Evolutionary conservation across 1,140 invertebrate species (phyloP), one percentile per base, ranked within the genome.

Genomic region (Diorhabda carinulata): DNA sequence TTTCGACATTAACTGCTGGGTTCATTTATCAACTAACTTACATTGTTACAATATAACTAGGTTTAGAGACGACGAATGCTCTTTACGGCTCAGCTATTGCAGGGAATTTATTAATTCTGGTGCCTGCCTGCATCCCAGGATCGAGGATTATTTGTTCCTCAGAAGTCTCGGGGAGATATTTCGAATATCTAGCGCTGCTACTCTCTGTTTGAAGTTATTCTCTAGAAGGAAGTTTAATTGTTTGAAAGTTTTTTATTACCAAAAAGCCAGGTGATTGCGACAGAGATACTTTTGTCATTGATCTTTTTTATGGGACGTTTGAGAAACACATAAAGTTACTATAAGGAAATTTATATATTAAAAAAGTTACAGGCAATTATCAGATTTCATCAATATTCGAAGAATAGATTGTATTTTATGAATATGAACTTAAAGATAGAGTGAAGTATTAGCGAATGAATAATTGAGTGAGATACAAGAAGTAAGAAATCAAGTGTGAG

Each of bases 161-260:
- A 43, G 61, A 43, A 62, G 61, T 62, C 61, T 43, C 43, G 41
- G 61, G 61, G 61, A 62, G 61, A 62, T 62, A 62, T 62, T 62
- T 62, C 61, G 43, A 43, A 62, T 62, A 62, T 62, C 43, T 62
- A 62, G 47, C 47, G 47, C 47, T 52, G 47, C 47, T 52, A n/a
- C 47, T 52, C 61, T 62, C 9, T 43, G 61, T 62, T 62, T 62
- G 61, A 62, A 62, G 61, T 62, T 43, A 52, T n/a, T 52, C 47
- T 52, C 47, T 52, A 52, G 47, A 52, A 6, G 47, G 47, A 52
- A 52, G 47, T 52, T 52, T 52, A 52, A 52, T 52, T 52, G 47
- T 52, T 52, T 52, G 47, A 52, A 52, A 52, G 47, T 52, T 52
- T 52, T 52, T 52, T 52, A 52, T 52, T 52, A n/a, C 47, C 47